These are phyloP conservation scores for Tokudaia muenninki DNA, from an alignment of 2,797 vertebrate species.

Conservation along the genomic window DNA sequence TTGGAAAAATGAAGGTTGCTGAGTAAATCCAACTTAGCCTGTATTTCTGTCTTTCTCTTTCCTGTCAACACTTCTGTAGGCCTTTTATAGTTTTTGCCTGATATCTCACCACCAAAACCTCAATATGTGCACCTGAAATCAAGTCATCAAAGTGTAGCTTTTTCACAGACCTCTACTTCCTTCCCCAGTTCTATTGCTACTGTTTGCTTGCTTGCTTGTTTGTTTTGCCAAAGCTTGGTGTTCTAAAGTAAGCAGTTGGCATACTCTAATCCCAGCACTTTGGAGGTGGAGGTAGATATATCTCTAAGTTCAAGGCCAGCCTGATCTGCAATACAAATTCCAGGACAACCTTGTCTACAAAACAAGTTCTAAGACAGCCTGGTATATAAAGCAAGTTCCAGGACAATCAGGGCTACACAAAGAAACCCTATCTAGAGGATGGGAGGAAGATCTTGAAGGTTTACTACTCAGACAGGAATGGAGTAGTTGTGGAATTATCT, in stretches of 20 bases:
- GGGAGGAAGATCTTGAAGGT: not conserved
- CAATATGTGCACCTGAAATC: not conserved
- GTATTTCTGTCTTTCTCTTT: not conserved
- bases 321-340: not conserved
- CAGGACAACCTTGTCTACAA: too few relatives aligned
- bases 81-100: not conserved
- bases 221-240: not conserved
- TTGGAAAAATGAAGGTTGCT: not conserved
- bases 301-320: not conserved
- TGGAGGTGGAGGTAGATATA: not conserved
- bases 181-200: not conserved
- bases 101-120: not conserved
- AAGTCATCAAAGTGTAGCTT: not conserved
- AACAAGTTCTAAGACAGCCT: not conserved
- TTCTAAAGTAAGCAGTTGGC: not conserved
- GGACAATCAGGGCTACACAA: not conserved
- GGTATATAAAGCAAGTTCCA: not conserved
- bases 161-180: not conserved
- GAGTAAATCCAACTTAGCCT: not conserved
- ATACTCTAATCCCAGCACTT: not conserved
- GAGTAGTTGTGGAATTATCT: not conserved
- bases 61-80: not conserved
- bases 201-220: not conserved
- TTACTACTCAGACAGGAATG: not conserved
- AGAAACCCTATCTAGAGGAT: not conserved